Percentiles rank a stretch among this genome's conserved stretches.
phyloP scores from a whole-genome alignment of 2,888 invertebrate species.

The Macrosiphum euphorbiae region DNA sequence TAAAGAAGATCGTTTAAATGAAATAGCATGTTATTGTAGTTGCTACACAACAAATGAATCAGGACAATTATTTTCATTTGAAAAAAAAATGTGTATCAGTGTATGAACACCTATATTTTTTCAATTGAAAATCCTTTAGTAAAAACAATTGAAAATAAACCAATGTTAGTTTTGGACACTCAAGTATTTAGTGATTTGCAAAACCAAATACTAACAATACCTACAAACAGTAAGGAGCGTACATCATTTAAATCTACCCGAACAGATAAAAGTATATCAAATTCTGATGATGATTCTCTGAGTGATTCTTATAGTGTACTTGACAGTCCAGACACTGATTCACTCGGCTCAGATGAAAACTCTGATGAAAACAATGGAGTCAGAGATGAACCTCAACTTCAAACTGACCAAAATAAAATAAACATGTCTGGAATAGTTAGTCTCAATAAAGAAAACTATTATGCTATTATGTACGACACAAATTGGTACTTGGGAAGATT shows the following conservation, averaged over 20 bases:
- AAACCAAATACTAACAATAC: too few relatives aligned
- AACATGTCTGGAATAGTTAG: neutral
- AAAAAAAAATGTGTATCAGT: neutral
- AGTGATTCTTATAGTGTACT: neutral
- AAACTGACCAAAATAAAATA: neutral
- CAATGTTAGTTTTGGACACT: too few relatives aligned
- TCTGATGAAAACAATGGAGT: neutral
- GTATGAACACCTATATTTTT: neutral
- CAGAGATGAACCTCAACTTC: neutral
- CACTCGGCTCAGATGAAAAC: neutral
- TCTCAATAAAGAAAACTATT: neutral
- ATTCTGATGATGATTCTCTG: neutral
- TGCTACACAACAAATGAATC: neutral
- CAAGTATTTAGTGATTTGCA: too few relatives aligned
- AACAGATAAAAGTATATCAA: too few relatives aligned
- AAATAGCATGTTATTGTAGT: neutral
- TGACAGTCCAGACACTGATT: neutral
- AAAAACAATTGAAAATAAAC: too few relatives aligned
- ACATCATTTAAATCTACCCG: too few relatives aligned
- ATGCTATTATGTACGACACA: neutral
- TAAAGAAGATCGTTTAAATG: neutral
- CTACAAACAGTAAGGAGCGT: too few relatives aligned
- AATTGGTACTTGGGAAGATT: neutral
- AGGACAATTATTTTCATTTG: neutral
- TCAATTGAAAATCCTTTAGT: too few relatives aligned